phyloP scores from a whole-genome alignment of 2,113 vertebrate genomes.

The Numenius arquata region DNA sequence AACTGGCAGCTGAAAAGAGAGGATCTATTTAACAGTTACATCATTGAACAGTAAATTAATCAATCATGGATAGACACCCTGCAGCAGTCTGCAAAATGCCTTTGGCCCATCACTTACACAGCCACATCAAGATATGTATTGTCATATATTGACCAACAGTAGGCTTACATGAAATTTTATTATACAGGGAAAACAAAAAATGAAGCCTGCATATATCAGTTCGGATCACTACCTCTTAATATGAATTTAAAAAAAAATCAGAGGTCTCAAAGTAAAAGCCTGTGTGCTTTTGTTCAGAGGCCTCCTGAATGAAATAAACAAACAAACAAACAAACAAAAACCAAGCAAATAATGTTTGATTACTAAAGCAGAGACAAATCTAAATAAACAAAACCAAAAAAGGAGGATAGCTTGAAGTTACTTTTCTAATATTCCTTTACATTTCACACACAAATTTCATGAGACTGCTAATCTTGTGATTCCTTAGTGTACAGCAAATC shows the following conservation, averaged over 20 bases:
- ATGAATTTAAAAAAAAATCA: neutral
- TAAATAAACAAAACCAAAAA: neutral
- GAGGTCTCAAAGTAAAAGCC: neutral
- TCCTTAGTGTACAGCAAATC: neutral
- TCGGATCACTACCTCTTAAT: neutral
- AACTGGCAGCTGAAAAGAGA: neutral
- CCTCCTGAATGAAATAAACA: neutral
- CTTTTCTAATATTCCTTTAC: neutral
- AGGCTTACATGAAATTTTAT: neutral
- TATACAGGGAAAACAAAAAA: neutral
- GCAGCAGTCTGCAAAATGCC: neutral
- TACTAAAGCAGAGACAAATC: neutral
- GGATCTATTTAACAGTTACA: neutral
- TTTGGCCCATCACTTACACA: neutral
- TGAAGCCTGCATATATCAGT: fast-evolving
- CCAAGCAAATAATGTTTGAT: neutral
- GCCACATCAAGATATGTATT: neutral
- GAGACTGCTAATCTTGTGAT: neutral
- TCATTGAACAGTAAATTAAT: neutral
- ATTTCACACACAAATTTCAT: neutral
- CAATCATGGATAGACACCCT: neutral
- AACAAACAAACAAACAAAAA: neutral
- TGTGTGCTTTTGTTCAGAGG: neutral
- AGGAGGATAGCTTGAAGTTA: neutral
- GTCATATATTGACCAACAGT: neutral